phyloP scores from a whole-genome alignment of 2,113 vertebrate genomes.

The Heterotis niloticus region DNA sequence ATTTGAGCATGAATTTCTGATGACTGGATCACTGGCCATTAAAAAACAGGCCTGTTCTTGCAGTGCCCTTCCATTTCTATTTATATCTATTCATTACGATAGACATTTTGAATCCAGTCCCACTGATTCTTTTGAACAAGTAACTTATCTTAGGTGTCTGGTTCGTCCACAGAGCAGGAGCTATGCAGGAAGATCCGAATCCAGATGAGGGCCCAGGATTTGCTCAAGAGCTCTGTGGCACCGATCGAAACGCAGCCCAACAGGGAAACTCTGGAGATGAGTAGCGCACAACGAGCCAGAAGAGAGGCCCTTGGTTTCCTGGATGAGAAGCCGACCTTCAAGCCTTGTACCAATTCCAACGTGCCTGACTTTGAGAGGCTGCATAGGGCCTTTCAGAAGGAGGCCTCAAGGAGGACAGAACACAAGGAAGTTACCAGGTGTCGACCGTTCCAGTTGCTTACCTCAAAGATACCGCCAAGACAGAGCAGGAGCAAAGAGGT shows the following conservation, averaged over 20 bases:
- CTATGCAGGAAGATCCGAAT: slow-evolving; percentile 68
- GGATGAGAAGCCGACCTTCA: slow-evolving; percentile 76
- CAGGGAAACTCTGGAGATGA: slow-evolving; percentile 45
- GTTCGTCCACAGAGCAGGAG: slow-evolving; percentile 68
- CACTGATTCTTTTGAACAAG: background rate
- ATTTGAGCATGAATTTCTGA: background rate
- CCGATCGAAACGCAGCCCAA: slow-evolving; percentile 45
- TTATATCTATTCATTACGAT: background rate
- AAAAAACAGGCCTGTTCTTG: no score
- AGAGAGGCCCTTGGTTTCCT: slow-evolving; percentile 73
- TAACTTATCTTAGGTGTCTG: slow-evolving; percentile 13
- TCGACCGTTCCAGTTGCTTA: slow-evolving; percentile 82
- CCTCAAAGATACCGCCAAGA: slow-evolving; percentile 61
- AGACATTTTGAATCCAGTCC: background rate
- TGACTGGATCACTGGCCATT: background rate
- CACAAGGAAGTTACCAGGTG: slow-evolving; percentile 67
- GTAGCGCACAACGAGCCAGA: slow-evolving; percentile 64
- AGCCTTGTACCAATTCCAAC: slow-evolving; percentile 70
- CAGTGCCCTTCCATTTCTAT: no score
- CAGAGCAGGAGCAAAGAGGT: slow-evolving; percentile 45
- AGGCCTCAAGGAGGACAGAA: slow-evolving; percentile 59
- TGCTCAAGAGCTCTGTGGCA: slow-evolving; percentile 55
- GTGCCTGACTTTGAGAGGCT: slow-evolving; percentile 80
- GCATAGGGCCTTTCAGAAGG: slow-evolving; percentile 75
- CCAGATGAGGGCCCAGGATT: slow-evolving; percentile 69